A percentile compares a stretch with the other conserved stretches of the same genome.
These are phyloP conservation scores for Cephalopterus ornatus DNA, from an alignment of 2,113 vertebrate genomes.

Conservation along the genomic window DNA sequence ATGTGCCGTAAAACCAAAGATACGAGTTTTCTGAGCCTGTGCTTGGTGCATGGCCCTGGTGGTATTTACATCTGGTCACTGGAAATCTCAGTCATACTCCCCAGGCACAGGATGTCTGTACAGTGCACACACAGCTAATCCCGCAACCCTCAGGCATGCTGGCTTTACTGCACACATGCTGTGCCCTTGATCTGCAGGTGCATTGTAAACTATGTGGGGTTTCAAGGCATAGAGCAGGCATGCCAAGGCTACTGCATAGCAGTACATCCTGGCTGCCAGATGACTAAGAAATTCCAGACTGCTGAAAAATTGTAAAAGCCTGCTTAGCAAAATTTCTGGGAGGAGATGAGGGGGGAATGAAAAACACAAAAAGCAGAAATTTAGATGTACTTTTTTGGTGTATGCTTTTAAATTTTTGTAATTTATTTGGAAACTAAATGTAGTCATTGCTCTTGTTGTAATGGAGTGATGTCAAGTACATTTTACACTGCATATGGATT, in stretches of 20 bases:
- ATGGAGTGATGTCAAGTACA: not conserved
- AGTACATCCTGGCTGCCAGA: not conserved
- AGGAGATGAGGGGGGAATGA: fast-evolving
- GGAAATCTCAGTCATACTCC: not conserved
- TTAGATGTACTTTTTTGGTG: not conserved
- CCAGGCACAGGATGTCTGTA: not conserved
- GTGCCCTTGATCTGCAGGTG: not conserved
- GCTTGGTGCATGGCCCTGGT: not conserved
- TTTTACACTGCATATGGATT: not conserved
- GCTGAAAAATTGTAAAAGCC: not conserved
- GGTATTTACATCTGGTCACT: not conserved
- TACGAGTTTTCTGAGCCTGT: not conserved
- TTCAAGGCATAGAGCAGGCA: not conserved
- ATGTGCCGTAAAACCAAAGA: not conserved
- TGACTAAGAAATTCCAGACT: not conserved
- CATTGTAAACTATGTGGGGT: not conserved
- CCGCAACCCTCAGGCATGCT: not conserved
- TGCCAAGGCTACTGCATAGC: not conserved
- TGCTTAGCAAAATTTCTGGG: not conserved
- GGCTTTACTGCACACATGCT: not conserved
- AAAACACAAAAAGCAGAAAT: not conserved
- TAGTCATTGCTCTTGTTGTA: not conserved
- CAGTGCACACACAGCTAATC: not conserved
- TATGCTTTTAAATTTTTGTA: not conserved
- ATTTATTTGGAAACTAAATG: not conserved